Evolutionary conservation across 2,113 vertebrate genomes (phyloP), one percentile per base, ranked within the genome.

Genomic region (Rhizomys pruinosus): DNA sequence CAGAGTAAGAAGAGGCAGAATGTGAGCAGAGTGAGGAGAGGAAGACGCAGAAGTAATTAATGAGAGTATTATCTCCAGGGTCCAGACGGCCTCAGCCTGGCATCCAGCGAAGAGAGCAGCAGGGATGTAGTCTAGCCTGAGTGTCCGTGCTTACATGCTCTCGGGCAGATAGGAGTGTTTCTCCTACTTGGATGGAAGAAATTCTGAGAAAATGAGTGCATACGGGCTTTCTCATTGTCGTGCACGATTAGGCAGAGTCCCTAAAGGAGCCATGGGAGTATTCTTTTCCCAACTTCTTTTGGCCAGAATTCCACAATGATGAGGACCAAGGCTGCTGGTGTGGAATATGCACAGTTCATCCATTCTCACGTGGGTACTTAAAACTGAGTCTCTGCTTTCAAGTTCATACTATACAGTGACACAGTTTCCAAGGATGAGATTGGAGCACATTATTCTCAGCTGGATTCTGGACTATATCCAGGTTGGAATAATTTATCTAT

Each of bases 31-130:
- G 78, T 1, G 39, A 13, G 13, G 55, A 52, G 68, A 78, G 68
- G 69, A 78, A 90, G 69, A 86, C 63, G 64, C 71, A 52, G 59
- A 94, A 79, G 79, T 39, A 90, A 89, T 93, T 91, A 77, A 79
- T 73, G 85, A 93, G 77, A 93, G 77, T 68, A 32, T 88, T 88
- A 90, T 84, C 94, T 52, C 2, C 68, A 39, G 32, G 39, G 27
- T 69, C 91, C 81, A 91, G 89, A 90, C 79, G 91, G 69, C 44
- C 80, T 37, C 52, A 12, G 84, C 84, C 76, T 64, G 55, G 86
- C 55, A 16, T 27, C 84, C 63, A n/a, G 16, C 29, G 16, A 1
- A 17, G 80, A 77, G 84, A 72, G n/a, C 27, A 4, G 32, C 15
- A 32, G 71, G 29, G 55, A 77, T 74, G 64, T 82, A 61, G 78